A percentile compares a stretch with the other conserved stretches of the same genome.
These are phyloP conservation scores for Diphyllodes magnificus DNA, from an alignment of 2,113 vertebrate species.

Conservation along the genomic window DNA sequence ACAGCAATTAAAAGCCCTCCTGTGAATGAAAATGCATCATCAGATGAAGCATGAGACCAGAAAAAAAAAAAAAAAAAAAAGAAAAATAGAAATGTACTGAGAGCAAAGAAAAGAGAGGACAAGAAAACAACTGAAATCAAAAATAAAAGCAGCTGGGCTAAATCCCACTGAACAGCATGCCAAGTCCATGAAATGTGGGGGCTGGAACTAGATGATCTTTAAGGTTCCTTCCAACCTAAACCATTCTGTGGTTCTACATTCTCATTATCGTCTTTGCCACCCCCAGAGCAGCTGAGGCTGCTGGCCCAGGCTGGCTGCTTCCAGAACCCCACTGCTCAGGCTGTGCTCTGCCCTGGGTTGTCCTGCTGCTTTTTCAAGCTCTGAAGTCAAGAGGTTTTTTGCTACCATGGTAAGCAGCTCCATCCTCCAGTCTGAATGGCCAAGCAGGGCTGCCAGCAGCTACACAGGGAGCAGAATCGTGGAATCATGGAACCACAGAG, in stretches of 20 bases:
- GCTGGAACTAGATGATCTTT: not conserved
- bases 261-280: not conserved
- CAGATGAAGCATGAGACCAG: not conserved
- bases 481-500: not conserved
- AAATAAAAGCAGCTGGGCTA: not conserved
- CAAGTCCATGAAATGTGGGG: not conserved
- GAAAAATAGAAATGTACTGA: not conserved
- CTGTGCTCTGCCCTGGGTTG: fast-evolving
- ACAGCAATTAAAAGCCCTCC: not conserved
- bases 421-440: not conserved
- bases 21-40: not conserved
- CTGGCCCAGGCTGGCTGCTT: not conserved
- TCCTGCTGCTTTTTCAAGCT: not conserved
- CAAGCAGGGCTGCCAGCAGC: not conserved
- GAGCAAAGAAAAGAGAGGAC: not conserved
- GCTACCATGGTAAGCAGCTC: not conserved
- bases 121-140: not conserved
- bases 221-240: not conserved
- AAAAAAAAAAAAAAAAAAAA: not conserved
- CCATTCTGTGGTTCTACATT: not conserved
- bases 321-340: not conserved
- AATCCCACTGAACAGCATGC: not conserved
- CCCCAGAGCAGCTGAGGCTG: not conserved
- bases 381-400: not conserved
- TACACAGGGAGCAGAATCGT: not conserved